Percentiles rank a stretch among this genome's conserved stretches.
phyloP scores from a whole-genome alignment of 2,888 invertebrate genomes.

The Cheilosia vulpina region DNA sequence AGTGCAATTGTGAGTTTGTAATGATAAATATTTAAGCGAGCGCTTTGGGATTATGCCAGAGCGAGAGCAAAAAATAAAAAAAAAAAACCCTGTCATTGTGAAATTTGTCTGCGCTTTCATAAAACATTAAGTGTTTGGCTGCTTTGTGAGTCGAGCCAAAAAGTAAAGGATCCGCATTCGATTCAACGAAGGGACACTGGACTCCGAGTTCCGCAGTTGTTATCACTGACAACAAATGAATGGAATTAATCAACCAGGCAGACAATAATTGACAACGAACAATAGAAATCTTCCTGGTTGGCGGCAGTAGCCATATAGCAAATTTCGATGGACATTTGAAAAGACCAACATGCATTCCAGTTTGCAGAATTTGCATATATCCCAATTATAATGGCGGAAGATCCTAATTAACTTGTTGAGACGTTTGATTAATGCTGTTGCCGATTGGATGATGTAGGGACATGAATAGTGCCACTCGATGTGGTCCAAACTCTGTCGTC shows the following conservation, averaged over 20 bases:
- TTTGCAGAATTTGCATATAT: conserved; percentile 53
- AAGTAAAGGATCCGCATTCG: conserved; percentile 50
- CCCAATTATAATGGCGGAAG: conserved; percentile 62
- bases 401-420: conserved; percentile 69
- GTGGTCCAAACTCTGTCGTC: conserved; percentile 24
- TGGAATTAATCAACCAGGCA: conserved; percentile 48
- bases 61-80: conserved; percentile 4
- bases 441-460: conserved; percentile 29
- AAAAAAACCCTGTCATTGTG: conserved; percentile 23
- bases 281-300: conserved; percentile 51
- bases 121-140: conserved; percentile 42
- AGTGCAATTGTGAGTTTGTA: conserved; percentile 61
- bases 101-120: conserved; percentile 55
- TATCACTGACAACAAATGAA: conserved; percentile 22
- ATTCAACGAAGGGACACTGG: conserved; percentile 6
- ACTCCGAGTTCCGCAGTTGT: not conserved
- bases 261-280: conserved; percentile 35
- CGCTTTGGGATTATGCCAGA: conserved; percentile 63
- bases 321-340: conserved; percentile 33
- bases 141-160: conserved; percentile 43
- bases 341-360: conserved; percentile 10
- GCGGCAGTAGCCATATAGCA: not conserved
- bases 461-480: conserved; percentile 24
- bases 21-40: conserved; percentile 59
- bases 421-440: conserved; percentile 49